Conservation (phyloP, 2,888 invertebrate genomes). For the Psococerastis gibbosa region DNA sequence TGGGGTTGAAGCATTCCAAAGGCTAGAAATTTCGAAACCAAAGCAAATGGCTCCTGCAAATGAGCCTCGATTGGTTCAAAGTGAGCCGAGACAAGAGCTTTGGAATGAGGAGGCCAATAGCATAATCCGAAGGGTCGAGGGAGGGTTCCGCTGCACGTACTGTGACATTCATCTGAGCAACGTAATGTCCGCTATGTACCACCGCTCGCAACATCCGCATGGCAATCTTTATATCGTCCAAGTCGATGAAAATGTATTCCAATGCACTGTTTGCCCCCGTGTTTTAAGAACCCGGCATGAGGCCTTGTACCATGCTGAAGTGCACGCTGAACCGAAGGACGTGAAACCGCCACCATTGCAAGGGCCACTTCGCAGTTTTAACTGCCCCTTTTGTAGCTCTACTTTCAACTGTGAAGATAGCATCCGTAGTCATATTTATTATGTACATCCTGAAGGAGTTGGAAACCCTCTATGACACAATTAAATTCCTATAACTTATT, state of each 20-base stretch:
- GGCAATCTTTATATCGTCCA: slow-evolving; percentile 8
- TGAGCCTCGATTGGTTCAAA: background rate
- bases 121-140: background rate
- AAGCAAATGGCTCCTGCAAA: too few relatives aligned
- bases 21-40: too few relatives aligned
- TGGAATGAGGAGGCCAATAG: slow-evolving; percentile 4
- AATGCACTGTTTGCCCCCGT: slow-evolving; percentile 2
- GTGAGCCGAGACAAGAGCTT: background rate
- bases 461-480: background rate
- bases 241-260: background rate
- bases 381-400: background rate
- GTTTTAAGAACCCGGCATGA: background rate
- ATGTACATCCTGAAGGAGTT: background rate
- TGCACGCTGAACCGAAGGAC: background rate
- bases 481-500: too few relatives aligned
- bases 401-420: background rate
- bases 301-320: background rate
- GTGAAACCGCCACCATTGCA: background rate
- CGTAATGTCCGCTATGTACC: background rate
- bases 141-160: background rate
- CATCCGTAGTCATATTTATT: background rate
- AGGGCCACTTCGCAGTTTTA: background rate
- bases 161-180: background rate
- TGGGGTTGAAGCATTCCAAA: background rate
- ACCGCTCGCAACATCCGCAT: background rate